Percentiles rank a stretch among this genome's conserved stretches.
phyloP scores from a whole-genome alignment of 2,888 invertebrate species.

The Tenthredo notha region DNA sequence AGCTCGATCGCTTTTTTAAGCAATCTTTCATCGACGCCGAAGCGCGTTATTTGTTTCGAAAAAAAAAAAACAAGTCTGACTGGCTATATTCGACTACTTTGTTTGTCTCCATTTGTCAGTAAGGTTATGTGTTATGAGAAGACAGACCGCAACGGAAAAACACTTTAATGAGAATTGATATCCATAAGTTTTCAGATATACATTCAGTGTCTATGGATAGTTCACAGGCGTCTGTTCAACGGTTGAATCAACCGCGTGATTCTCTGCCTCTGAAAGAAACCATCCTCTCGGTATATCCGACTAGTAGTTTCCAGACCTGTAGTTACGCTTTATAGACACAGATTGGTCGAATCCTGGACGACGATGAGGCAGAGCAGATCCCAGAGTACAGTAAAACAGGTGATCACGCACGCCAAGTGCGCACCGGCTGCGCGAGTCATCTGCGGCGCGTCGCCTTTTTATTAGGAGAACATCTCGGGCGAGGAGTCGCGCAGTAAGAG shows the following conservation, averaged over 20 bases:
- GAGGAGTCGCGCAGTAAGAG: background rate
- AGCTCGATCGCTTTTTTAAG: background rate
- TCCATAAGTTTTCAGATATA: background rate
- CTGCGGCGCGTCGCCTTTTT: constrained; percentile 73
- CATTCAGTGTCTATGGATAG: background rate
- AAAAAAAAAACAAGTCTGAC: background rate
- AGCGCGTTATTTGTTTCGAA: background rate
- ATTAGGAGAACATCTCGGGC: constrained; percentile 66
- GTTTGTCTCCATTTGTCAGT: background rate
- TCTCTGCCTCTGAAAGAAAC: background rate
- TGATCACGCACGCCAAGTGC: constrained; percentile 62
- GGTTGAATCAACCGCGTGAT: background rate
- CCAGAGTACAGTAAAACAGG: constrained; percentile 40
- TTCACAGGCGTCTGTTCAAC: background rate
- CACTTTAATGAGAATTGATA: background rate
- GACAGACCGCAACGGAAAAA: background rate
- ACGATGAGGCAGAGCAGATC: background rate
- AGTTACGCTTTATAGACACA: background rate
- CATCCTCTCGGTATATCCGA: background rate
- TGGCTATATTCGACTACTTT: background rate
- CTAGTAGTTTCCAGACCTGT: background rate
- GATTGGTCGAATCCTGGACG: constrained; percentile 29
- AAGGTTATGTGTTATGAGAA: background rate
- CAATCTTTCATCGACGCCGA: background rate
- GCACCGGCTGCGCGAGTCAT: constrained; percentile 76